Percentiles rank a stretch among this genome's conserved stretches.
Evolutionary conservation across 2,888 invertebrate genomes (phyloP).

Genomic region (Parnassius mnemosyne): DNA sequence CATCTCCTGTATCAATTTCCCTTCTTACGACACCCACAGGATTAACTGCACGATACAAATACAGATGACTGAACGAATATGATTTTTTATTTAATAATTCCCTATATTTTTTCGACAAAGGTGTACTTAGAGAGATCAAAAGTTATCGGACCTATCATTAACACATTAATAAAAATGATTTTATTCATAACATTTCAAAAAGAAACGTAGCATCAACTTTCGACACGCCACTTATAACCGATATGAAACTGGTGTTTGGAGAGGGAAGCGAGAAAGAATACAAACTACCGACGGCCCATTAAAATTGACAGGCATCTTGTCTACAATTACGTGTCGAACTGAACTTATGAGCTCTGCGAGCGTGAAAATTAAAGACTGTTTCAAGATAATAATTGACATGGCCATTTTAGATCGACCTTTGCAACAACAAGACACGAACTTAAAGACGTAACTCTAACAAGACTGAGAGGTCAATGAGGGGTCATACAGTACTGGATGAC

Average conservation of each 20-base stretch:
- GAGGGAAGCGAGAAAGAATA: constrained; percentile 26
- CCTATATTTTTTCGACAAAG: too few relatives aligned
- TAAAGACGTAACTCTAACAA: constrained; percentile 22
- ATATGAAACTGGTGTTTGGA: constrained; percentile 29
- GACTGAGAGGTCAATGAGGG: constrained; percentile 14
- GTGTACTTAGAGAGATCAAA: too few relatives aligned
- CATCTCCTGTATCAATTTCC: too few relatives aligned
- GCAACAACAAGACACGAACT: constrained; percentile 10
- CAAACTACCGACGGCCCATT: constrained; percentile 37
- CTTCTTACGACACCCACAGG: too few relatives aligned
- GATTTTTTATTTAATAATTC: too few relatives aligned
- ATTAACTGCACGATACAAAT: too few relatives aligned
- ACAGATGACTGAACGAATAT: too few relatives aligned
- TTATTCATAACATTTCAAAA: constrained; percentile 20
- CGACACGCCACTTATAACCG: constrained; percentile 27
- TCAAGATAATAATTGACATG: constrained; percentile 36
- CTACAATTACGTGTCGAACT: constrained; percentile 29
- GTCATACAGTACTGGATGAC: constrained; percentile 14
- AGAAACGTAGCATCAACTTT: constrained; percentile 9
- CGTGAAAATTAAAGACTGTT: constrained; percentile 33
- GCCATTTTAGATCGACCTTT: constrained; percentile 33
- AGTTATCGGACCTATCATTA: constrained; percentile 22
- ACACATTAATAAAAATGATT: constrained; percentile 33
- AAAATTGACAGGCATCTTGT: constrained; percentile 38
- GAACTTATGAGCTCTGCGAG: constrained; percentile 29